Conservation (phyloP, 1,140 invertebrate species). For the Orchestia grillus region DNA sequence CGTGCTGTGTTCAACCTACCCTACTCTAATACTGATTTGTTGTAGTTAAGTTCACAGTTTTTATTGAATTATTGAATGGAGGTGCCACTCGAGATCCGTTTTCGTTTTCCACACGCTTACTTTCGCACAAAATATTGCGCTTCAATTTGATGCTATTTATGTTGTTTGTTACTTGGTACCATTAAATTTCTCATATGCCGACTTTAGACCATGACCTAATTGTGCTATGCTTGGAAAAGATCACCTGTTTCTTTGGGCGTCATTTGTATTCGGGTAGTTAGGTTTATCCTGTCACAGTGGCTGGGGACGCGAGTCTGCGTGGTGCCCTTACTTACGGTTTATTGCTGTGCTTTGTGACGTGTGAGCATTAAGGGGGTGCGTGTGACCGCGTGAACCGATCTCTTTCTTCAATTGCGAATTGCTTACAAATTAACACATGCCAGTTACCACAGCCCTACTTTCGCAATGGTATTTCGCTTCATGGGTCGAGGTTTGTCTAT, state of each 20-base stretch:
- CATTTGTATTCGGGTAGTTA: neutral
- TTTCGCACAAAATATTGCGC: neutral
- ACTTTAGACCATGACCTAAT: no score
- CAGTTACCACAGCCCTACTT: neutral
- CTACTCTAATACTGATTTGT: neutral
- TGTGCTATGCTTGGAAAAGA: neutral
- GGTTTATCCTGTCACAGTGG: no score
- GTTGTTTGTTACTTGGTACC: neutral
- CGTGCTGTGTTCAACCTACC: neutral
- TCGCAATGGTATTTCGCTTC: no score
- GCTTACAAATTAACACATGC: no score
- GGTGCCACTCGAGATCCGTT: neutral
- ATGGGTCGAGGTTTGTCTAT: no score
- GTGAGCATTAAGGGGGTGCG: neutral
- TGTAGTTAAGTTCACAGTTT: neutral
- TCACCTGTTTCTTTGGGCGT: neutral
- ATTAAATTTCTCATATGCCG: neutral
- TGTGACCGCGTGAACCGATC: neutral
- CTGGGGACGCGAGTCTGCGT: no score
- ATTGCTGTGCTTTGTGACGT: neutral
- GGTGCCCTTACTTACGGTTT: no score
- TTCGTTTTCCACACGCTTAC: neutral
- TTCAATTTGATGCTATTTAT: neutral
- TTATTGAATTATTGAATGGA: neutral
- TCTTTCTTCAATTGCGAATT: no score